A percentile compares a stretch with the other conserved stretches of the same genome.
phyloP scores from a whole-genome alignment of 1,140 invertebrate species.

The Drosophila pruinosa region DNA sequence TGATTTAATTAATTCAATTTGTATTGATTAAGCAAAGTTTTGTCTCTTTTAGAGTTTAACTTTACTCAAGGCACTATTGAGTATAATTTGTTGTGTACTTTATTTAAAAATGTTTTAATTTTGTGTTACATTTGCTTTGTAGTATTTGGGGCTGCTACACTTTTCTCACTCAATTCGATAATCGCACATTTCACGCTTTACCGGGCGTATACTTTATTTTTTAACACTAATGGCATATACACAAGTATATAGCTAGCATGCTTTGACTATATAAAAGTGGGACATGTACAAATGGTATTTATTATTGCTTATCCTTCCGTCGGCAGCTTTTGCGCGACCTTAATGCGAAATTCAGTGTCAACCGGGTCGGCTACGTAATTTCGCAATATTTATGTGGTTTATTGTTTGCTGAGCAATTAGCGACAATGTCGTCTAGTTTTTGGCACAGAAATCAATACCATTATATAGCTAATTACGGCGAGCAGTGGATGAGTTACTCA shows the following conservation, averaged over 20 bases:
- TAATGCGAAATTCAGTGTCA: conserved; percentile 30
- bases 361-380: conserved; percentile 43
- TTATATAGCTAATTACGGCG: not conserved
- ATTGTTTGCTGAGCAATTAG: conserved; percentile 42
- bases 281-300: conserved; percentile 2
- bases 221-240: not conserved
- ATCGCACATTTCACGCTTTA: not conserved
- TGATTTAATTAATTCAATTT: not conserved
- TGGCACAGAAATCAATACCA: conserved; percentile 42
- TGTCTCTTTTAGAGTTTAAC: not conserved
- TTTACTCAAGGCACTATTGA: no score
- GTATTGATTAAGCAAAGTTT: not conserved
- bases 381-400: conserved; percentile 38
- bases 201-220: conserved; percentile 22
- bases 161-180: not conserved
- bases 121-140: no score
- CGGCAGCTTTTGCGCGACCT: conserved; percentile 27
- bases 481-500: not conserved
- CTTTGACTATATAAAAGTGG: conserved; percentile 10
- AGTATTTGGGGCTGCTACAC: no score
- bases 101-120: no score
- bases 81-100: no score
- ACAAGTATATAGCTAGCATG: not conserved
- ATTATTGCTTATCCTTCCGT: conserved; percentile 23
- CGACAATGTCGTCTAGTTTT: conserved; percentile 16